phyloP scores from a whole-genome alignment of 2,888 invertebrate species.

The Galerucella nymphaeae region DNA sequence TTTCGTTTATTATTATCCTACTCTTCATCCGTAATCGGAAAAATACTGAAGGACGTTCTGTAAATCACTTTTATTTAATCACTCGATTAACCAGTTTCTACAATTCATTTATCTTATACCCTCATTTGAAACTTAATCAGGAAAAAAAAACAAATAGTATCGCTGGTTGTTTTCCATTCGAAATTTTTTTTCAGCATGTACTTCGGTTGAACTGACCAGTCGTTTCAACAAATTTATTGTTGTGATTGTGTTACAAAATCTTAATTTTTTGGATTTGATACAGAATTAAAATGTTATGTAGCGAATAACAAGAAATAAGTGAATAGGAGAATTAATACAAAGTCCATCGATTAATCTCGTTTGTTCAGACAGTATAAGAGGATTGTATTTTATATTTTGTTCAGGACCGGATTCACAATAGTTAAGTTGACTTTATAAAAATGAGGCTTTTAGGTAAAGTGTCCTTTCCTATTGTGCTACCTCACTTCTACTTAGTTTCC shows the following conservation, averaged over 20 bases:
- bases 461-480: no score
- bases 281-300: no score
- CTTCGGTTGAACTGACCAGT: not conserved
- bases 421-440: no score
- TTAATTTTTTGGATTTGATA: no score
- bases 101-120: slow-evolving; percentile 3
- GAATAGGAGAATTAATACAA: no score
- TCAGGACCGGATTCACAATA: no score
- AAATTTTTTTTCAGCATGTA: not conserved
- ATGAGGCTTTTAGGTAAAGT: no score
- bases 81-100: not conserved
- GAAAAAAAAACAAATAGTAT: not conserved
- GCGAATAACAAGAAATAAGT: no score
- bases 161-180: not conserved
- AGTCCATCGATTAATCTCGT: no score
- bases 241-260: not conserved
- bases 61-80: not conserved
- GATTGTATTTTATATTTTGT: no score
- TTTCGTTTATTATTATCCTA: not conserved
- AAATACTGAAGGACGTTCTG: not conserved
- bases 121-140: not conserved
- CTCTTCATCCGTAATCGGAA: not conserved
- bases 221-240: not conserved
- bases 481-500: no score
- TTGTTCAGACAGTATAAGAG: no score